Evolutionary conservation across 2,797 vertebrate genomes (phyloP), one percentile per base, ranked within the genome.

Genomic region (Urophycis tenuis): DNA sequence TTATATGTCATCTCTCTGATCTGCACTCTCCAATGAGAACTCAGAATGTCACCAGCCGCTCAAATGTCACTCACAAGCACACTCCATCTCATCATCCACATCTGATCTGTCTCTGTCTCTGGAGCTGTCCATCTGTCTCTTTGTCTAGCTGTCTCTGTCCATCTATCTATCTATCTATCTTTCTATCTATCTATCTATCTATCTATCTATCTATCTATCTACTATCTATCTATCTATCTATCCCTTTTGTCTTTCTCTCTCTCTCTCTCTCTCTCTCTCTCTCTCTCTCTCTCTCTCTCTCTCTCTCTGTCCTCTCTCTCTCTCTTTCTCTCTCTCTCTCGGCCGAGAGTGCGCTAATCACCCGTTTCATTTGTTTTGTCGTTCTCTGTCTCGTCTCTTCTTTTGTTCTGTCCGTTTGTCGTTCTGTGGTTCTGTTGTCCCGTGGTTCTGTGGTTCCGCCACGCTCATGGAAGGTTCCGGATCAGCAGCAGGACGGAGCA

Each of bases 401-500:
- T 72, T 76, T 86, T 85, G 70, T 86, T 86, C 84, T 84, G 89
- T 84, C 78, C 81, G 86, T 25, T 25, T 60, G 53, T 60, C 6
- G 45, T 49, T 49, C 15, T 60, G 41, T 45, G 15, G 41, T 45
- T 17, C 15, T 17, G 41, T n/a, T n/a, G 49, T 60, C 8, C 49
- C 15, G 5, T 49, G 15, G 45, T 53, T 22, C 45, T 8, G 22
- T 60, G 3, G 41, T 49, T 49, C 53, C 22, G 15, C 86, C 35
- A 82, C 85, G 79, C 84, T 19, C 22, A 25, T 60, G 53, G 81
- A 92, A 94, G 93, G 85, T 88, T 76, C 80, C 90, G 80, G 93
- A 92, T 86, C 86, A 79, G 88, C 92, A 92, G 87, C 90, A 90
- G 81, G 91, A 93, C 83, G 90, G 91, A 78, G 88, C 85, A 39